These are phyloP conservation scores for Sesamia inferens DNA, from an alignment of 2,888 invertebrate genomes.

Conservation along the genomic window DNA sequence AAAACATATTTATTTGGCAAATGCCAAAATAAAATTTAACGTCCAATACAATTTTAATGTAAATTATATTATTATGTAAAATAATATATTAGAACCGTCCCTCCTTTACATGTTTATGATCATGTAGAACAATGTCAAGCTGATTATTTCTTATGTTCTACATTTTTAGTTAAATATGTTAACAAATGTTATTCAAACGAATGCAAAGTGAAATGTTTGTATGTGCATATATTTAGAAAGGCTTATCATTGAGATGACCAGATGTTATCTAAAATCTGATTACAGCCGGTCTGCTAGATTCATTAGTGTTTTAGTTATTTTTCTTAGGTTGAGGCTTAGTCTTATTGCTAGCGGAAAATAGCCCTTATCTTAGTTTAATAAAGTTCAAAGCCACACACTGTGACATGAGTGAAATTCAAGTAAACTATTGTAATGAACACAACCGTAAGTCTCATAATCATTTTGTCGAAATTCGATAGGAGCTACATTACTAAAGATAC, in stretches of 20 bases:
- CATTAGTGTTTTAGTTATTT: conserved; percentile 62
- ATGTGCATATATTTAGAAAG: conserved; percentile 45
- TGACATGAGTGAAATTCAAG: neutral
- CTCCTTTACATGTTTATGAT: conserved; percentile 32
- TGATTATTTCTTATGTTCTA: conserved; percentile 25
- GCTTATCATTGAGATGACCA: conserved; percentile 57
- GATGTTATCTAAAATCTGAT: conserved; percentile 60
- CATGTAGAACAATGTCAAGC: conserved; percentile 25
- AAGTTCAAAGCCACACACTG: neutral
- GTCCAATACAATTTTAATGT: neutral
- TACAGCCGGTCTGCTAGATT: conserved; percentile 60
- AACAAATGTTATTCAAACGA: conserved; percentile 28
- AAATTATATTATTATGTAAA: conserved; percentile 11
- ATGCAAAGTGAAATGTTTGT: conserved; percentile 46
- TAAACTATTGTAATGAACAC: too few species aligned
- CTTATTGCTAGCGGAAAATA: neutral
- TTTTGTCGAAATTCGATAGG: too few species aligned
- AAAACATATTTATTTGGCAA: neutral
- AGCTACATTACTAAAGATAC: too few species aligned
- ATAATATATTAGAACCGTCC: neutral
- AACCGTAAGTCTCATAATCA: neutral
- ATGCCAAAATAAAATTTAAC: neutral
- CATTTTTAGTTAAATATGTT: conserved; percentile 16
- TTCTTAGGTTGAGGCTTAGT: conserved; percentile 26
- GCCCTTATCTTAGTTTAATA: neutral